phyloP scores from a whole-genome alignment of 2,888 invertebrate species.

The Agonopterix heracliana region DNA sequence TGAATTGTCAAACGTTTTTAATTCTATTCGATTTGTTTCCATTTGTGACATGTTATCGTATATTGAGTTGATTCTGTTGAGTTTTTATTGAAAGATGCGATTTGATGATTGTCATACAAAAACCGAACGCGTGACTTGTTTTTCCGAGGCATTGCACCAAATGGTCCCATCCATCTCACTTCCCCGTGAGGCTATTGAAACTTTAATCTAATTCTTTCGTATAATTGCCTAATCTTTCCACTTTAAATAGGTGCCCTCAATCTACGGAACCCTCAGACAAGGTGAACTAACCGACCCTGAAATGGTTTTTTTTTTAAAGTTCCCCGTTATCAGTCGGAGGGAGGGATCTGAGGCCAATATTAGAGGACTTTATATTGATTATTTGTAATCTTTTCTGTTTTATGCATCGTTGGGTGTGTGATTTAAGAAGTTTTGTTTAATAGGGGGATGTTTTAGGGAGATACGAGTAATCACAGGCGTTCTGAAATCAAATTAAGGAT shows the following conservation, averaged over 20 bases:
- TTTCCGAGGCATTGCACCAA: too few species aligned
- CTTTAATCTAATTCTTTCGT: slow-evolving; percentile 47
- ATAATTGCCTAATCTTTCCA: slow-evolving; percentile 64
- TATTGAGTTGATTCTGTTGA: too few species aligned
- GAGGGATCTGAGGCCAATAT: slow-evolving; percentile 55
- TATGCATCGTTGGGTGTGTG: slow-evolving; percentile 42
- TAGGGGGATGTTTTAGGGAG: not conserved
- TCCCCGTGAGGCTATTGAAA: slow-evolving; percentile 22
- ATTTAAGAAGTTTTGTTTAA: slow-evolving; percentile 20
- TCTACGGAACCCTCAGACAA: slow-evolving; percentile 23
- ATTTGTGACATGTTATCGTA: too few species aligned
- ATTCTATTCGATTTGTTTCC: too few species aligned
- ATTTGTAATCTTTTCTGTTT: slow-evolving; percentile 41
- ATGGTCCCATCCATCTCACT: not conserved
- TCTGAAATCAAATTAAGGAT: too few species aligned
- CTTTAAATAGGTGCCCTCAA: slow-evolving; percentile 38
- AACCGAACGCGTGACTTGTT: too few species aligned
- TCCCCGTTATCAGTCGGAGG: slow-evolving; percentile 42
- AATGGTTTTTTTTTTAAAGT: slow-evolving; percentile 63
- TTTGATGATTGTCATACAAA: too few species aligned
- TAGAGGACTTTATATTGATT: slow-evolving; percentile 54
- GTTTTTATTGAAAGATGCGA: too few species aligned
- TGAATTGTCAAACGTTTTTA: too few species aligned
- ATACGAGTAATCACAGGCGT: not conserved
- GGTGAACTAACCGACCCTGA: slow-evolving; percentile 57